Evolutionary conservation across 2,113 vertebrate genomes (phyloP).

Genomic region (Actinemys pallida): DNA sequence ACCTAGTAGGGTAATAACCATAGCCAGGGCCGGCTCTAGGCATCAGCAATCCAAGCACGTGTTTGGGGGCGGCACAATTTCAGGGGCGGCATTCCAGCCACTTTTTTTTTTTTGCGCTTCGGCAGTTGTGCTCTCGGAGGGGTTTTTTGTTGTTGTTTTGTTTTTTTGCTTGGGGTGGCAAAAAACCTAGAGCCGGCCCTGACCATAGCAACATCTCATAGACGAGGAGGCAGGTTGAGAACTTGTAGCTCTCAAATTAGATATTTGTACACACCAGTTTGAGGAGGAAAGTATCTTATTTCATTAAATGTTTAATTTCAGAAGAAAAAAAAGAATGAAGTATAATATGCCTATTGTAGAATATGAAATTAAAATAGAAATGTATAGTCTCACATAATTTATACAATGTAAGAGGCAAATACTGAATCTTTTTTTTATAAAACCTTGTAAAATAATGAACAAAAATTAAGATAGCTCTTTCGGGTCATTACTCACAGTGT

Average conservation of each 20-base stretch:
- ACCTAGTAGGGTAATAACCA: conserved; percentile 69
- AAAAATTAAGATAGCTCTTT: neutral
- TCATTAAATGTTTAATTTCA: conserved; percentile 70
- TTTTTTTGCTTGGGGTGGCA: too few species aligned
- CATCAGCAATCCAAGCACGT: too few species aligned
- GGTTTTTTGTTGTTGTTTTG: too few species aligned
- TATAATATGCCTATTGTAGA: neutral
- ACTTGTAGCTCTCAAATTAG: conserved; percentile 55
- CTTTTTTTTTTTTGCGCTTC: too few species aligned
- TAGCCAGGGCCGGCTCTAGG: neutral
- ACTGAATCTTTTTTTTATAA: neutral
- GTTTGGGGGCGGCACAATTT: too few species aligned
- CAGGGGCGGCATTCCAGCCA: too few species aligned
- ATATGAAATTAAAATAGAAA: conserved; percentile 17
- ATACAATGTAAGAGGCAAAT: neutral
- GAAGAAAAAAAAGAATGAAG: neutral
- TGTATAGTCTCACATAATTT: neutral
- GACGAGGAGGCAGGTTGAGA: conserved; percentile 37
- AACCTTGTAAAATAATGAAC: neutral
- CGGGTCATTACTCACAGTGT: neutral
- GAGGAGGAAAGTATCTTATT: conserved; percentile 37
- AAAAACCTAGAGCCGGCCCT: too few species aligned
- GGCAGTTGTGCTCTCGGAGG: too few species aligned
- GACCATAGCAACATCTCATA: conserved; percentile 60
- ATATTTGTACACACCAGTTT: conserved; percentile 50